These are phyloP conservation scores for Nomia melanderi DNA, from an alignment of 1,140 invertebrate genomes.

Conservation along the genomic window DNA sequence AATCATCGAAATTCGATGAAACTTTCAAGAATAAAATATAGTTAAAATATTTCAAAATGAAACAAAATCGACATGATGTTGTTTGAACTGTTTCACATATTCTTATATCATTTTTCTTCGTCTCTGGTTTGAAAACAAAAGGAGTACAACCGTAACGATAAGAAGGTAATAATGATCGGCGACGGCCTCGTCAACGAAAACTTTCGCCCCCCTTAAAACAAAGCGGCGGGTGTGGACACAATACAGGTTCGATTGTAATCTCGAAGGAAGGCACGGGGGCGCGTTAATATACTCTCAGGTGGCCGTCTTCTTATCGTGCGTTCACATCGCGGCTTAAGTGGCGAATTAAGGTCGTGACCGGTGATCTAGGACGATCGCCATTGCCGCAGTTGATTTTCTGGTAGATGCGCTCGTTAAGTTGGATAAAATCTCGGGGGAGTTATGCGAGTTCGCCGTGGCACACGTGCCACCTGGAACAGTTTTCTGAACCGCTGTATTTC, in stretches of 20 bases:
- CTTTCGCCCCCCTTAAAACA: background rate
- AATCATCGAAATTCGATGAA: no score
- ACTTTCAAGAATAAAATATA: no score
- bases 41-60: no score
- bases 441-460: background rate
- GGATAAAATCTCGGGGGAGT: slow-evolving; percentile 45
- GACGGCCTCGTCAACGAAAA: background rate
- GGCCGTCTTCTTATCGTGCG: slow-evolving; percentile 43
- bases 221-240: background rate
- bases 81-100: no score
- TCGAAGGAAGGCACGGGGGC: background rate
- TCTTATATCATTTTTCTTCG: background rate
- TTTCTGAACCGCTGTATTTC: background rate
- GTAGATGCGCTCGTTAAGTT: slow-evolving; percentile 41
- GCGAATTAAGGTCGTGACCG: slow-evolving; percentile 49
- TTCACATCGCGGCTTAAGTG: slow-evolving; percentile 52
- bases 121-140: no score
- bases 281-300: slow-evolving; percentile 45
- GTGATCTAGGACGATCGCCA: slow-evolving; percentile 56
- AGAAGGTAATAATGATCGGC: background rate
- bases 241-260: slow-evolving; percentile 12
- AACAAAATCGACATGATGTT: no score
- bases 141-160: background rate
- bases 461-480: slow-evolving; percentile 26
- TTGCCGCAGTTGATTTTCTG: slow-evolving; percentile 34